phyloP scores from a whole-genome alignment of 2,113 vertebrate genomes.

The Rhineura floridana region DNA sequence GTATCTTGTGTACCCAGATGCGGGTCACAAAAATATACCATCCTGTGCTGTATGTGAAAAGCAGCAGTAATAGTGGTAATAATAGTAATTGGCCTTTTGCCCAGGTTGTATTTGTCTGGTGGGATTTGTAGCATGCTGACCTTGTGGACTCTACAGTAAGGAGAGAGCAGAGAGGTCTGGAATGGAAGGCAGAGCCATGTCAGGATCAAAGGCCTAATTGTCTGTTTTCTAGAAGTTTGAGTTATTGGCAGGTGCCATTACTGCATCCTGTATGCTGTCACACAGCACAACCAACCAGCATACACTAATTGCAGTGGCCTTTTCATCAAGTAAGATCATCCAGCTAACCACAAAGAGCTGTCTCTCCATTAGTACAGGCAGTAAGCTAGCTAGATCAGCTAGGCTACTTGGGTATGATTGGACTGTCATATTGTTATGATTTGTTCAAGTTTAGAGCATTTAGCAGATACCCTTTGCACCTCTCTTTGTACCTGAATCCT shows the following conservation, averaged over 20 bases:
- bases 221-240: conserved; percentile 81
- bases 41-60: conserved; percentile 18
- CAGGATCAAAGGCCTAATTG: conserved; percentile 83
- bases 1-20: not conserved
- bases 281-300: conserved; percentile 80
- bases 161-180: conserved; percentile 85
- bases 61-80: conserved; percentile 16
- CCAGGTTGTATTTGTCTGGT: conserved; percentile 62
- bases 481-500: conserved; percentile 82
- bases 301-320: conserved; percentile 91
- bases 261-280: conserved; percentile 76
- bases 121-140: conserved; percentile 87
- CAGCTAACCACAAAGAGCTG: conserved; percentile 79
- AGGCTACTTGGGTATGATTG: conserved; percentile 75
- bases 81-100: conserved; percentile 73
- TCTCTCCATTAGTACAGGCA: conserved; percentile 81
- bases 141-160: conserved; percentile 80
- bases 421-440: conserved; percentile 80
- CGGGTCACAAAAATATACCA: not conserved
- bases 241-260: conserved; percentile 92
- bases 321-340: conserved; percentile 92
- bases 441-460: conserved; percentile 77
- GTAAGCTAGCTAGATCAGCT: conserved; percentile 69
- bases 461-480: conserved; percentile 80
- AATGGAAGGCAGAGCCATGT: conserved; percentile 76